phyloP scores from a whole-genome alignment of 1,140 invertebrate species.

The Eciton burchellii region DNA sequence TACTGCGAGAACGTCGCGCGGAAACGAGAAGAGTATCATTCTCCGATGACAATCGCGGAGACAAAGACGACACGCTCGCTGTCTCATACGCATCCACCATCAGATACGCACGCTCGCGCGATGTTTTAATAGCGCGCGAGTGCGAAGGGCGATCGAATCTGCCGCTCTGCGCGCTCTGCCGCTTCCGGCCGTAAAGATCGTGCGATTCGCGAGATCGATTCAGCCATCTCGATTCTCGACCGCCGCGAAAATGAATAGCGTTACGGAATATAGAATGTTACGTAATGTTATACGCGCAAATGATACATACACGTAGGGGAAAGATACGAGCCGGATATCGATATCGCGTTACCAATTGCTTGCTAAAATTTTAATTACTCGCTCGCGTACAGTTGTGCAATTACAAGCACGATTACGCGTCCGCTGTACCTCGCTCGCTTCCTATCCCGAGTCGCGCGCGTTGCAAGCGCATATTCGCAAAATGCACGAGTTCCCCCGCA shows the following conservation, averaged over 20 bases:
- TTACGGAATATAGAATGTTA: too few relatives aligned
- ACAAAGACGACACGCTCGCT: constrained; percentile 18
- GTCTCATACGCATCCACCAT: constrained; percentile 37
- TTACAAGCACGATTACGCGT: too few relatives aligned
- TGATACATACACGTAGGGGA: too few relatives aligned
- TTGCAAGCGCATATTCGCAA: neutral
- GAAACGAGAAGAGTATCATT: constrained; percentile 47
- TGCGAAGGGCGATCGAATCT: constrained; percentile 1
- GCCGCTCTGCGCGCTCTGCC: neutral
- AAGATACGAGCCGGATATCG: too few relatives aligned
- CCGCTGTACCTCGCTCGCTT: neutral
- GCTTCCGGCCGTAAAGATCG: neutral
- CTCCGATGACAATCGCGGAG: constrained; percentile 2
- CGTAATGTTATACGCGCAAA: too few relatives aligned
- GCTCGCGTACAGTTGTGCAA: too few relatives aligned
- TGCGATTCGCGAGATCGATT: neutral
- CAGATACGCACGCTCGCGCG: constrained; percentile 10
- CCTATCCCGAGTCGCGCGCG: neutral
- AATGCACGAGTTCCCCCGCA: constrained; percentile 2
- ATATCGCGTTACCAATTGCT: constrained; percentile 5
- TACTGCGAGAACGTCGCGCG: constrained; percentile 37
- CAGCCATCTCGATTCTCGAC: too few relatives aligned
- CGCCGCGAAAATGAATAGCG: too few relatives aligned
- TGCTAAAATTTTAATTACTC: neutral
- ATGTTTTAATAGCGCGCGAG: constrained; percentile 14